Percentiles rank a stretch among this genome's conserved stretches.
phyloP scores from a whole-genome alignment of 2,797 vertebrate species.

The Aulostomus chinensis region DNA sequence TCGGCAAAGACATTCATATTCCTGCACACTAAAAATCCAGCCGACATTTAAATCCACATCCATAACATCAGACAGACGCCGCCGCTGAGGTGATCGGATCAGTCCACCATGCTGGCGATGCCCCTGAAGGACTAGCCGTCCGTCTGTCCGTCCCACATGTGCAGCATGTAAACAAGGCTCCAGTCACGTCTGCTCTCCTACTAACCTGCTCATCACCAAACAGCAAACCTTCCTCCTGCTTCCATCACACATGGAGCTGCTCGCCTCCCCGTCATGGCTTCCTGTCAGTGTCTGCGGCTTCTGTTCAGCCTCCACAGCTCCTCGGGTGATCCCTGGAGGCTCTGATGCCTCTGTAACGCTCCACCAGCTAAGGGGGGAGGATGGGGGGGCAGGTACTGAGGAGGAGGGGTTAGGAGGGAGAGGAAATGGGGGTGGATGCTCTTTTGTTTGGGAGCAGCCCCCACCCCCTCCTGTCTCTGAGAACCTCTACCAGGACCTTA shows the following conservation, averaged over 20 bases:
- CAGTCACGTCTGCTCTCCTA: constrained; percentile 3
- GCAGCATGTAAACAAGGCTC: constrained; percentile 31
- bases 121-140: too few relatives aligned
- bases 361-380: constrained; percentile 1
- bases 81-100: too few relatives aligned
- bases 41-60: too few relatives aligned
- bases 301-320: constrained; percentile 15
- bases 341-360: constrained; percentile 2
- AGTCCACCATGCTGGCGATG: too few relatives aligned
- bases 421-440: constrained; percentile 25
- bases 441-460: constrained; percentile 34
- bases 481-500: too few relatives aligned
- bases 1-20: too few relatives aligned
- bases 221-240: constrained; percentile 18
- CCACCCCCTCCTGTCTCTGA: too few relatives aligned
- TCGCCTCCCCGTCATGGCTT: constrained; percentile 8
- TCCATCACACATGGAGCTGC: constrained; percentile 9
- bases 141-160: constrained; percentile 13
- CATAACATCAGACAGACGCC: too few relatives aligned
- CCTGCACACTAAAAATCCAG: too few relatives aligned
- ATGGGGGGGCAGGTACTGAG: constrained; percentile 13
- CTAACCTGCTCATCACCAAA: constrained; percentile 54
- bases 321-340: constrained; percentile 7
- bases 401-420: constrained; percentile 1
- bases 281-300: constrained; percentile 3